Evolutionary conservation across 2,797 vertebrate species (phyloP).

Genomic region (Cirrhinus molitorella): DNA sequence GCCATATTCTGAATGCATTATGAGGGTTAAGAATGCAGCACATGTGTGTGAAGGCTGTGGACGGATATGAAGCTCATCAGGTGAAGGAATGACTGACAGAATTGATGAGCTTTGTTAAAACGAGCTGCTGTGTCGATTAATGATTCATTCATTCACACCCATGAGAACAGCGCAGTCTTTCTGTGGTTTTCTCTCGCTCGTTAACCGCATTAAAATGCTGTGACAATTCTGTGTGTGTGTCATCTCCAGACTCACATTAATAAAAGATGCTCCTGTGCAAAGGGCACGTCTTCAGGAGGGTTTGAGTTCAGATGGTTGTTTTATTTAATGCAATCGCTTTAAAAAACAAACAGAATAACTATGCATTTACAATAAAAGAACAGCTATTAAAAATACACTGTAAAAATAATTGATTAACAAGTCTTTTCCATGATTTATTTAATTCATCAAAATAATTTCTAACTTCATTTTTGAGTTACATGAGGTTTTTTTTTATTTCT

Average conservation of each 20-base stretch:
- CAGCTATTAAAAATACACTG: too few species aligned
- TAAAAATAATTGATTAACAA: too few species aligned
- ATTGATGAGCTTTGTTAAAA: slow-evolving; percentile 52
- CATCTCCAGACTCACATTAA: slow-evolving; percentile 74
- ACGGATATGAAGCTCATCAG: not conserved
- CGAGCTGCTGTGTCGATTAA: slow-evolving; percentile 64
- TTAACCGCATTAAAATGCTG: slow-evolving; percentile 75
- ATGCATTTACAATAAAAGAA: not conserved
- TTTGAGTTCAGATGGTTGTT: not conserved
- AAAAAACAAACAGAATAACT: not conserved
- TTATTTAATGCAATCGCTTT: slow-evolving; percentile 38
- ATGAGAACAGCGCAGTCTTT: slow-evolving; percentile 52
- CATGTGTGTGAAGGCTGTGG: not conserved
- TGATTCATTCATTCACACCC: slow-evolving; percentile 64
- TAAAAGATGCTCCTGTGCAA: slow-evolving; percentile 75
- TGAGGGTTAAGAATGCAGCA: too few species aligned
- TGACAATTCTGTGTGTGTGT: slow-evolving; percentile 55
- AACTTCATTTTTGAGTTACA: too few species aligned
- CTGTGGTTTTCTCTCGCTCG: slow-evolving; percentile 61
- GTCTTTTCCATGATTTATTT: too few species aligned
- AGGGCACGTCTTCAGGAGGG: slow-evolving; percentile 36
- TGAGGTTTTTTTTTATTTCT: too few species aligned
- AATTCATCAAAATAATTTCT: too few species aligned
- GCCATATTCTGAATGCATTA: too few species aligned
- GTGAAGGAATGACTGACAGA: slow-evolving; percentile 37